Evolutionary conservation across 1,140 invertebrate genomes (phyloP).

Genomic region (Listronotus oregonensis): DNA sequence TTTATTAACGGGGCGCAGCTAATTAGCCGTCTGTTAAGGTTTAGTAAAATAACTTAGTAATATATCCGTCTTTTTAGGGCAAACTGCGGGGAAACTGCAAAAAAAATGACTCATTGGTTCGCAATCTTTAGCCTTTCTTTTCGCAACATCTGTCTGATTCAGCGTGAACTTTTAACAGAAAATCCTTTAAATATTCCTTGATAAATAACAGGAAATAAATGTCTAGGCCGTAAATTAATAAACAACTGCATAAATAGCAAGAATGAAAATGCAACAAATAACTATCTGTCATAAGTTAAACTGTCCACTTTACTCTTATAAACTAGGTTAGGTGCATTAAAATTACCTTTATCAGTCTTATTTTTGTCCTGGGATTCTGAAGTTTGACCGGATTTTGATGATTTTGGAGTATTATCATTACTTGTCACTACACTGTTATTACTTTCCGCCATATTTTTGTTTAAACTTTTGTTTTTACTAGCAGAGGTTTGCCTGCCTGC

Average conservation of each 20-base stretch:
- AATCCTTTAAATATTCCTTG: background rate
- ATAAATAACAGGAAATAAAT: background rate
- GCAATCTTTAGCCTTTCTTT: constrained; percentile 18
- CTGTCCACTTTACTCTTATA: constrained; percentile 11
- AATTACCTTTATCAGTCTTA: constrained; percentile 46
- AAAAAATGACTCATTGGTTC: constrained; percentile 16
- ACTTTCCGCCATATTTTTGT: constrained; percentile 53
- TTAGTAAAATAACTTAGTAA: background rate
- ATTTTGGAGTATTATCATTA: constrained; percentile 46
- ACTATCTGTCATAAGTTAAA: constrained; percentile 33
- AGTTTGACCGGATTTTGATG: constrained; percentile 36
- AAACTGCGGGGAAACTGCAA: constrained; percentile 17
- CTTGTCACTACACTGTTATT: constrained; percentile 46
- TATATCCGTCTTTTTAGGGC: background rate
- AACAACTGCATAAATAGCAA: constrained; percentile 7
- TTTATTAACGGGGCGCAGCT: too few relatives aligned
- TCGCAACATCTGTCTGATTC: background rate
- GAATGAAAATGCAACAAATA: constrained; percentile 30
- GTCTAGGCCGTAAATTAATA: background rate
- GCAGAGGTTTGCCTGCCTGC: constrained; percentile 31
- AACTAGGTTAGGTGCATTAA: constrained; percentile 26
- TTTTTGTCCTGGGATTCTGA: constrained; percentile 34
- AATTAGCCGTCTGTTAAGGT: background rate
- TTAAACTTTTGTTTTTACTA: constrained; percentile 51
- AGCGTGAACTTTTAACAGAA: constrained; percentile 11